These are phyloP conservation scores for Harpalus rubripes DNA, from an alignment of 2,888 invertebrate species.

Conservation along the genomic window DNA sequence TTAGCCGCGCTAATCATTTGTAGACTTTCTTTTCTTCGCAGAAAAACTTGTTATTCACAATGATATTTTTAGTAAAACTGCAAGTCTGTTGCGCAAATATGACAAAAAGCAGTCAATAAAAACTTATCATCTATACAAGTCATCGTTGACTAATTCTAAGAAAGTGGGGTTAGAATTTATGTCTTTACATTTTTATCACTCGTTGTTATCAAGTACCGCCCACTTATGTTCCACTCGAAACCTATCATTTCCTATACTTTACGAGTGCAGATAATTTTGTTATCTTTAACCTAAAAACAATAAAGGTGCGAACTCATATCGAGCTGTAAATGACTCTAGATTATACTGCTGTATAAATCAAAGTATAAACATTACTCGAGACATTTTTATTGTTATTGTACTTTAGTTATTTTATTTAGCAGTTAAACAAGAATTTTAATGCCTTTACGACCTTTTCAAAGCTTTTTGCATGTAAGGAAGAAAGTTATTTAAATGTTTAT, in stretches of 20 bases:
- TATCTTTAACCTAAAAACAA: constrained; percentile 58
- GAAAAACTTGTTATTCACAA: neutral
- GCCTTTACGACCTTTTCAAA: constrained; percentile 32
- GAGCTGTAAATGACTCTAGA: constrained; percentile 22
- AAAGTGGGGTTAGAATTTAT: constrained; percentile 46
- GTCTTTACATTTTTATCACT: constrained; percentile 34
- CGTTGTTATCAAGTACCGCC: constrained; percentile 38
- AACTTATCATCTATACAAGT: neutral
- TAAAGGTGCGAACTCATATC: constrained; percentile 49
- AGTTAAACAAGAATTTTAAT: constrained; percentile 55
- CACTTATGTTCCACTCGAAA: constrained; percentile 33
- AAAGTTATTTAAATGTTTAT: constrained; percentile 43
- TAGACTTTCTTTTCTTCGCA: neutral
- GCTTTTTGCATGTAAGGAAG: constrained; percentile 33
- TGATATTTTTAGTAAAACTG: neutral
- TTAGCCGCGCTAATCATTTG: neutral
- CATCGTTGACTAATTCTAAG: constrained; percentile 36
- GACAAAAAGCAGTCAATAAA: constrained; percentile 6
- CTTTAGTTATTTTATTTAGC: constrained; percentile 33
- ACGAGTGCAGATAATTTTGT: constrained; percentile 52
- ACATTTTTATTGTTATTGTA: constrained; percentile 54
- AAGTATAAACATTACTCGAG: constrained; percentile 34
- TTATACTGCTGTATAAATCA: constrained; percentile 53
- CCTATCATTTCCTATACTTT: constrained; percentile 57
- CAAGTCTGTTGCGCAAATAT: constrained; percentile 13